Evolutionary conservation across 2,888 invertebrate genomes (phyloP).

Genomic region (Campoplex nolae): DNA sequence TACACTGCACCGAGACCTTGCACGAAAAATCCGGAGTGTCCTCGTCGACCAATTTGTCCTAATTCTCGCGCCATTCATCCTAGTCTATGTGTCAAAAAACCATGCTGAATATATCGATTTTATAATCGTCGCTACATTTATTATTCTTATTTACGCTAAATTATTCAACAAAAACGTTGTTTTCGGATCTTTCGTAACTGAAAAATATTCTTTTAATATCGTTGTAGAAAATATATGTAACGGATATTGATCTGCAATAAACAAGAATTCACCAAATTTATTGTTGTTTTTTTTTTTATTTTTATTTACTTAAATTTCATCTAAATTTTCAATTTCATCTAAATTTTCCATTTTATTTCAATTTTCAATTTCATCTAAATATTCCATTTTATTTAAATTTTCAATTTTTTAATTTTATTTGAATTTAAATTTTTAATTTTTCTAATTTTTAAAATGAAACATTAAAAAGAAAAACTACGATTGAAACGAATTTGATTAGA

Average conservation of each 20-base stretch:
- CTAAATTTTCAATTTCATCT: no score
- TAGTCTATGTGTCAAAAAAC: constrained; percentile 21
- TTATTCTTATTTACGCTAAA: background rate
- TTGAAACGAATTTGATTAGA: background rate
- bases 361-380: no score
- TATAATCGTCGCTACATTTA: background rate
- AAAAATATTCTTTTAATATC: background rate
- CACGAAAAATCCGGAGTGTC: constrained; percentile 53
- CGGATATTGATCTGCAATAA: background rate
- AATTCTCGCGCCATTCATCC: constrained; percentile 27
- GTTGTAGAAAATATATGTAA: background rate
- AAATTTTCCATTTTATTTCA: no score
- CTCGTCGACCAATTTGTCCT: constrained; percentile 23
- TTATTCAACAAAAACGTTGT: background rate
- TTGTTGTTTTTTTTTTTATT: no score
- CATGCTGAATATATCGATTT: constrained; percentile 38
- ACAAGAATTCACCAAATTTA: background rate
- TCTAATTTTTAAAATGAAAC: background rate
- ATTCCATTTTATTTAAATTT: no score
- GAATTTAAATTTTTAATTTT: no score
- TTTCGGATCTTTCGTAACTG: background rate
- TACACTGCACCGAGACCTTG: constrained; percentile 54
- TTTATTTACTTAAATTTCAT: background rate
- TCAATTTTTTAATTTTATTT: background rate
- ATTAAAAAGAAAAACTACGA: background rate